Evolutionary conservation across 2,888 invertebrate species (phyloP).

Genomic region (Pyrgus malvae): DNA sequence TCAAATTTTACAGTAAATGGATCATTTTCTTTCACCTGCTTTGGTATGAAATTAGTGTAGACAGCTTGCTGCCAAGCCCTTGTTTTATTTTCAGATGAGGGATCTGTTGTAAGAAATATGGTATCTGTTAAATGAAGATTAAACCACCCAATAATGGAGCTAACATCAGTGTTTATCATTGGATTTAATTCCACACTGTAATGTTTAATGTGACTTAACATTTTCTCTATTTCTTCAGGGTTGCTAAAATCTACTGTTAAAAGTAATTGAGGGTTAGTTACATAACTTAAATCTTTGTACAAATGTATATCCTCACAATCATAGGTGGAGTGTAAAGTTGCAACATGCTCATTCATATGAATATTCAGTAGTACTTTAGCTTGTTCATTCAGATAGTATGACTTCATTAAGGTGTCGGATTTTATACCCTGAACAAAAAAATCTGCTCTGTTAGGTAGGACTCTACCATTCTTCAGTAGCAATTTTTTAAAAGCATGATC

Average conservation of each 20-base stretch:
- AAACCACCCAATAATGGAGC: slow-evolving; percentile 88
- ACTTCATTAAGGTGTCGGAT: slow-evolving; percentile 72
- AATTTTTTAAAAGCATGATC: slow-evolving; percentile 86
- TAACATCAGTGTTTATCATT: slow-evolving; percentile 76
- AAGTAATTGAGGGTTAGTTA: slow-evolving; percentile 81
- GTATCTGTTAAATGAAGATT: slow-evolving; percentile 85
- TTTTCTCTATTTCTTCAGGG: slow-evolving; percentile 66
- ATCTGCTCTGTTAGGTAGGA: slow-evolving; percentile 83
- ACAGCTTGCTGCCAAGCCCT: slow-evolving; percentile 91
- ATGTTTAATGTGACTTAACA: slow-evolving; percentile 55
- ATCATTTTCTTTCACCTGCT: slow-evolving; percentile 47
- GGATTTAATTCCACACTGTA: slow-evolving; percentile 60
- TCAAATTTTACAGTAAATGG: slow-evolving; percentile 52
- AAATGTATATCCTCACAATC: slow-evolving; percentile 85
- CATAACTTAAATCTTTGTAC: slow-evolving; percentile 76
- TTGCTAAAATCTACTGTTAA: slow-evolving; percentile 85
- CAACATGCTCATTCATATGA: slow-evolving; percentile 48
- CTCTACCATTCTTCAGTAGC: slow-evolving; percentile 67
- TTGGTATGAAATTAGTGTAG: slow-evolving; percentile 80
- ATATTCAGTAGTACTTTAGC: slow-evolving; percentile 56
- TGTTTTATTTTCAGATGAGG: slow-evolving; percentile 65
- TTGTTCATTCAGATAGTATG: slow-evolving; percentile 61
- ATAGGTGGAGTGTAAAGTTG: slow-evolving; percentile 80
- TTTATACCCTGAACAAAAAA: slow-evolving; percentile 85
- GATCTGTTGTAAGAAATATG: slow-evolving; percentile 83